Evolutionary conservation across 2,888 invertebrate species (phyloP), one percentile per base, ranked within the genome.

Genomic region (Caenorhabditis sp.): DNA sequence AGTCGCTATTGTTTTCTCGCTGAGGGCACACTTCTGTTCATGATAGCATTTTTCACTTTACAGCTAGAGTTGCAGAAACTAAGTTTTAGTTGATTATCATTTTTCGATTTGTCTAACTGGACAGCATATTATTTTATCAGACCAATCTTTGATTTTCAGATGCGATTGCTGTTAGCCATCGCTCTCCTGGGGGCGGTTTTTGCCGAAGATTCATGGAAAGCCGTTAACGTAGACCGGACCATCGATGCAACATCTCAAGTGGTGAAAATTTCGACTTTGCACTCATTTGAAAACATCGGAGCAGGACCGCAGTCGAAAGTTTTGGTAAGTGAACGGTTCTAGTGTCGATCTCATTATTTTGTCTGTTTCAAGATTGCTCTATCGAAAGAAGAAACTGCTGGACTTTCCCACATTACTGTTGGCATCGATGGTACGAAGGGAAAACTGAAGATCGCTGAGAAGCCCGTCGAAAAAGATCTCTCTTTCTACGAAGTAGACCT

Each of bases 161-260:
- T 86, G 83, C 64, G 70, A 68, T 35, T 77, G 19, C 41, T 81
- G 2, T 26, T 73, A 31, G 63, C 81, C 24, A 14, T 81, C 73
- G 81, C 64, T 35, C 72, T 84, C 63, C 24, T 79, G 61, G 82
- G 76, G 44, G 54, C 75, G 49, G 77, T 70, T 61, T 56, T 69
- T 28, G 84, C 82, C 31, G 70, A 61, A 38, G 80, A 80, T 10
- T 54, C 47, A 0, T 85, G 86, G 83, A 87, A 87, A 79, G 79
- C 85, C 69, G 72, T 58, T 54, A 86, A 89, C 61, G 76, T 85
- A 35, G 87, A 89, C 38, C 80, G 92, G 28, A 89, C 80, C 35
- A 81, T 92, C 26, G 92, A 92, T 77, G 73, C 92, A 7, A 72
- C 89, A 24, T 84, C 91, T 6, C 92, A 92, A 87, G 75, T 89